Evolutionary conservation across 2,113 vertebrate species (phyloP).

Genomic region (Pachypanchax playfairii): DNA sequence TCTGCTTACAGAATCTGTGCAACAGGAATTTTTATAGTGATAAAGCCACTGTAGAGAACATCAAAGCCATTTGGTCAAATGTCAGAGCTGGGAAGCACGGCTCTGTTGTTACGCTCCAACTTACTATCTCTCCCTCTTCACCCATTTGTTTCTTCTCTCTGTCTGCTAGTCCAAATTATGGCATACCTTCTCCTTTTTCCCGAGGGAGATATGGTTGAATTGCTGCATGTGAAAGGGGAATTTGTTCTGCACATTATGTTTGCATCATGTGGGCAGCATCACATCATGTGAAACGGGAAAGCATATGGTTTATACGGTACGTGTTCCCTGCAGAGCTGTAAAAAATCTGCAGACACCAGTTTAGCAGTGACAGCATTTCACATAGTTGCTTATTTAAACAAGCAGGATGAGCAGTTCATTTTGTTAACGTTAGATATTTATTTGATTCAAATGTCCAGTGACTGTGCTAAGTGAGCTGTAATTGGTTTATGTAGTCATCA

Average conservation of each 20-base stretch:
- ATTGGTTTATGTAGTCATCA: constrained; percentile 10
- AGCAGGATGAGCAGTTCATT: constrained; percentile 29
- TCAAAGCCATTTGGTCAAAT: constrained; percentile 66
- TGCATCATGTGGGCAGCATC: constrained; percentile 40
- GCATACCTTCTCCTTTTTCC: constrained; percentile 24
- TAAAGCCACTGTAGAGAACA: constrained; percentile 37
- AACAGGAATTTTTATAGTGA: constrained; percentile 32
- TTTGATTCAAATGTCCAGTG: constrained; percentile 23
- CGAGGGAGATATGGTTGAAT: constrained; percentile 52
- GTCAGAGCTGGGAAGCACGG: constrained; percentile 39
- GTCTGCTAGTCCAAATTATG: constrained; percentile 37
- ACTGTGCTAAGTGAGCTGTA: constrained; percentile 4
- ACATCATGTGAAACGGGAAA: constrained; percentile 17
- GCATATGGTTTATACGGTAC: not conserved
- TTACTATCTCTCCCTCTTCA: constrained; percentile 5
- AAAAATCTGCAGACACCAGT: constrained; percentile 5
- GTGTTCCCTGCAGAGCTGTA: not conserved
- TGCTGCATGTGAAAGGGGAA: constrained; percentile 51
- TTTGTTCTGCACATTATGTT: constrained; percentile 62
- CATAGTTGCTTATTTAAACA: constrained; percentile 12
- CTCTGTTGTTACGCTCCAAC: constrained; percentile 16
- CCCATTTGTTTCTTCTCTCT: constrained; percentile 44
- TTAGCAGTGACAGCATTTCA: constrained; percentile 1
- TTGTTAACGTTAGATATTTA: constrained; percentile 15
- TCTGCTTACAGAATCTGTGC: constrained; percentile 35